Evolutionary conservation across 2,797 vertebrate species (phyloP).

Genomic region (Chelmon rostratus): DNA sequence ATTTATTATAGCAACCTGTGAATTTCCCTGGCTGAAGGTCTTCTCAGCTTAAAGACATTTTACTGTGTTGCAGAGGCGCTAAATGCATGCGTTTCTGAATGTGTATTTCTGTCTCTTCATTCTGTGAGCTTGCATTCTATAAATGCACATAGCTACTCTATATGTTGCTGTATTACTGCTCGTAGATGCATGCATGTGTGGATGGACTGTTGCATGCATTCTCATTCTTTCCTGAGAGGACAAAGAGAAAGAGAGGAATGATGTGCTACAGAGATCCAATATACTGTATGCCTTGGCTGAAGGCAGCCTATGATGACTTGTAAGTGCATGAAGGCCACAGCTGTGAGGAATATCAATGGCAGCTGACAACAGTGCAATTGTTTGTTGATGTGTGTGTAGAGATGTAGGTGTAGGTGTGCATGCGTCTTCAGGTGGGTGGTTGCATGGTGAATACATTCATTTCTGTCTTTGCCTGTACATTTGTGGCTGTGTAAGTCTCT

Average conservation of each 20-base stretch:
- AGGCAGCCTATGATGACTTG: conserved; percentile 73
- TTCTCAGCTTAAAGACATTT: conserved; percentile 51
- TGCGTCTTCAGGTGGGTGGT: conserved; percentile 29
- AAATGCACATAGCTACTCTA: conserved; percentile 1
- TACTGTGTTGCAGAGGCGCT: conserved; percentile 43
- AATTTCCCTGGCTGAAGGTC: conserved; percentile 59
- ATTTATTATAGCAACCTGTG: conserved; percentile 59
- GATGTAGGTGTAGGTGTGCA: conserved; percentile 10
- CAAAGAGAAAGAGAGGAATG: conserved; percentile 36
- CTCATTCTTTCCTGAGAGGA: conserved; percentile 12
- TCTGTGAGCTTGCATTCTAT: conserved; percentile 34
- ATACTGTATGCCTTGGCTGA: conserved; percentile 67
- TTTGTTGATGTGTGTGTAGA: conserved; percentile 30
- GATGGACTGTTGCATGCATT: neutral
- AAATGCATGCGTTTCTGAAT: conserved; percentile 33
- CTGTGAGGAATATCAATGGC: conserved; percentile 75
- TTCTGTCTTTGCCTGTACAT: conserved; percentile 20
- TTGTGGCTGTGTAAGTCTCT: conserved; percentile 22
- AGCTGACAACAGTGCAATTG: conserved; percentile 65
- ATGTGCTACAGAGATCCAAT: conserved; percentile 64
- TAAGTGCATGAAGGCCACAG: conserved; percentile 76
- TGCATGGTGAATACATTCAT: conserved; percentile 40
- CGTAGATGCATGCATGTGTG: conserved; percentile 1
- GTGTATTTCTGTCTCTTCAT: conserved; percentile 23
- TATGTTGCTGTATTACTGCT: neutral